Evolutionary conservation across 2,113 vertebrate genomes (phyloP), one percentile per base, ranked within the genome.

Genomic region (Gobiocypris rarus): DNA sequence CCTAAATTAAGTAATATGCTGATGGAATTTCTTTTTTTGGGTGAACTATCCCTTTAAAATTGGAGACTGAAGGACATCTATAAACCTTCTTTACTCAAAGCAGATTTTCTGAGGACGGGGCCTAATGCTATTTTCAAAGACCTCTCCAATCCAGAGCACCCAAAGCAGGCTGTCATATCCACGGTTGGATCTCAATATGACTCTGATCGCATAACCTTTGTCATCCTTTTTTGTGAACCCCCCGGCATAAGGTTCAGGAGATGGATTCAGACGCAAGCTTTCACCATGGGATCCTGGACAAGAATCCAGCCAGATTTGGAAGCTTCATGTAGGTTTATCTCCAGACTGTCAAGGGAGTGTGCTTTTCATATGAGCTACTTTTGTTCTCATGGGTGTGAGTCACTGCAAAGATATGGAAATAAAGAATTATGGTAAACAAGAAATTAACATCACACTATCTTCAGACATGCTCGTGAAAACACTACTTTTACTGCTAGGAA

Each of bases 81-180:
- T 50, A 52, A 52, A 17, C 3, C 73, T 31, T 28, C 43, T 50
- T 19, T 31, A 22, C 73, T 75, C 48, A 15, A 9, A 52, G 26
- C 4, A 52, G 45, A 52, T 52, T 75, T 75, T 26, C 73, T 19
- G 19, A 52, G 26, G 73, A 75, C 14, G n/a, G 13, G 13, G 4
- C 45, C 48, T 52, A 75, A 52, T 22, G 24, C 59, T 79, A 77
- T 75, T 61, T 81, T 10, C 54, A 80, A 73, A 75, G 58, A 43
- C 50, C 45, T 78, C 43, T 17, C 38, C 26, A 19, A 56, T 75
- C 52, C 82, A 73, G 13, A 71, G 83, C 54, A 77, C 58, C 70
- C 79, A 88, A 73, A 77, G 34, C 43, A 86, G 84, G 82, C 84
- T 56, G 79, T 82, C 84, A 84, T 56, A 65, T 79, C 22, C 45